Conservation (phyloP, 2,113 vertebrate species). For the Indri indri region DNA sequence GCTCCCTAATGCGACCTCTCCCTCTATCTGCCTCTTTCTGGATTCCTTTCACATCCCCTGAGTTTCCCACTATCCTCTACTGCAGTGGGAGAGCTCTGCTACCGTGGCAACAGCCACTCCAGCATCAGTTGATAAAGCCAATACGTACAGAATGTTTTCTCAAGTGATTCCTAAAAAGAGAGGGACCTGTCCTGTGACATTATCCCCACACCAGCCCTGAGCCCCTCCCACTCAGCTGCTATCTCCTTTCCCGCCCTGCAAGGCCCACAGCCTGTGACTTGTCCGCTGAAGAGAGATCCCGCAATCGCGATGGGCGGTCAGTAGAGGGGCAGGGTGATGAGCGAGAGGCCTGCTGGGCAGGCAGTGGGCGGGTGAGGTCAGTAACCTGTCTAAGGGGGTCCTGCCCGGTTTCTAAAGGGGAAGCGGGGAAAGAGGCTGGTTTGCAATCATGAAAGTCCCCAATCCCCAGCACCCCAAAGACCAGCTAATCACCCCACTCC, state of each 20-base stretch:
- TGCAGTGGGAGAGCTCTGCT: conserved; percentile 77
- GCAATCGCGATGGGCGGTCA: too few species aligned
- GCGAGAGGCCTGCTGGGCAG: neutral
- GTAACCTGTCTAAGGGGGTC: neutral
- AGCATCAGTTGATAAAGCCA: conserved; percentile 66
- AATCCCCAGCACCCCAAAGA: neutral
- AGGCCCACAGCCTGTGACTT: neutral
- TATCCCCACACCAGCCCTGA: neutral
- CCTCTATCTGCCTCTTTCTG: conserved; percentile 69
- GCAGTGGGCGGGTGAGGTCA: neutral
- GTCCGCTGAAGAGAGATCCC: neutral
- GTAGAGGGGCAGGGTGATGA: neutral
- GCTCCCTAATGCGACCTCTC: conserved; percentile 65
- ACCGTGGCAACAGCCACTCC: conserved; percentile 83
- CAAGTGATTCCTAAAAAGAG: neutral
- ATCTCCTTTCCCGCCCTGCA: neutral
- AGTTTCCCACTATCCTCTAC: conserved; percentile 87
- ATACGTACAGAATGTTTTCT: neutral
- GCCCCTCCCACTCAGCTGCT: neutral
- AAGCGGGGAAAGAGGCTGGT: neutral
- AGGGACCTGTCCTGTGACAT: neutral
- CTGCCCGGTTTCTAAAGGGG: neutral
- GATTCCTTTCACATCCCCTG: conserved; percentile 84
- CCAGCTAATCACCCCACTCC: neutral
- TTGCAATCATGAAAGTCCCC: neutral